Conservation (phyloP, 2,797 vertebrate species). For the Sebastes hubbsi region DNA sequence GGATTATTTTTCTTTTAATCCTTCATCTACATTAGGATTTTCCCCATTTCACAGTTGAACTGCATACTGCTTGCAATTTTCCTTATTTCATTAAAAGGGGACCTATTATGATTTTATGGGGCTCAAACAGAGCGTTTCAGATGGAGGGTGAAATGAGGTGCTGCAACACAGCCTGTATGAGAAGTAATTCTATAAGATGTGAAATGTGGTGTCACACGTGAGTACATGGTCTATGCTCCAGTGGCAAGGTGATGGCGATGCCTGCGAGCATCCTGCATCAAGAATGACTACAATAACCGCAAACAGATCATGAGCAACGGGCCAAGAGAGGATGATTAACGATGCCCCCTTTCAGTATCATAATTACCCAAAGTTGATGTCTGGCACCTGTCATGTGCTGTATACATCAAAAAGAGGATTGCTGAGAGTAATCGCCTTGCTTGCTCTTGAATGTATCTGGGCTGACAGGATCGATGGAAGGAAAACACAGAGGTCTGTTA, state of each 20-base stretch:
- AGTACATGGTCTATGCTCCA: background rate
- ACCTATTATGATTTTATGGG: background rate
- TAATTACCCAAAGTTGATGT: constrained; percentile 78
- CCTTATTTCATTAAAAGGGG: background rate
- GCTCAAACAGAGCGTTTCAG: background rate
- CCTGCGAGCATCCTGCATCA: constrained; percentile 1
- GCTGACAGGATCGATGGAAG: constrained; percentile 79
- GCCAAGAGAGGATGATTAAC: constrained; percentile 61
- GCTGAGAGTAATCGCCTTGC: constrained; percentile 74
- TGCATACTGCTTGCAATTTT: background rate
- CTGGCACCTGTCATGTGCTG: constrained; percentile 77
- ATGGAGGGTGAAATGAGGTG: background rate
- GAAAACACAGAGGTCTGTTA: constrained; percentile 83
- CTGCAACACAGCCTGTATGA: background rate
- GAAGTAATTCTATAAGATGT: background rate
- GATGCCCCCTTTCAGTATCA: constrained; percentile 60
- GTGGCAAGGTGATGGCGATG: background rate
- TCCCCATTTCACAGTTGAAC: background rate
- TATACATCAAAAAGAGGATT: constrained; percentile 73
- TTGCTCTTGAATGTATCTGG: constrained; percentile 74
- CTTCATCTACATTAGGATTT: constrained; percentile 4
- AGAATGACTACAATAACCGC: constrained; percentile 16
- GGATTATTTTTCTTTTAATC: constrained; percentile 27
- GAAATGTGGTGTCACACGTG: constrained; percentile 7
- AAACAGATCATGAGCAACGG: constrained; percentile 28